Evolutionary conservation across 2,888 invertebrate genomes (phyloP).

Genomic region (Nymphalis polychloros): DNA sequence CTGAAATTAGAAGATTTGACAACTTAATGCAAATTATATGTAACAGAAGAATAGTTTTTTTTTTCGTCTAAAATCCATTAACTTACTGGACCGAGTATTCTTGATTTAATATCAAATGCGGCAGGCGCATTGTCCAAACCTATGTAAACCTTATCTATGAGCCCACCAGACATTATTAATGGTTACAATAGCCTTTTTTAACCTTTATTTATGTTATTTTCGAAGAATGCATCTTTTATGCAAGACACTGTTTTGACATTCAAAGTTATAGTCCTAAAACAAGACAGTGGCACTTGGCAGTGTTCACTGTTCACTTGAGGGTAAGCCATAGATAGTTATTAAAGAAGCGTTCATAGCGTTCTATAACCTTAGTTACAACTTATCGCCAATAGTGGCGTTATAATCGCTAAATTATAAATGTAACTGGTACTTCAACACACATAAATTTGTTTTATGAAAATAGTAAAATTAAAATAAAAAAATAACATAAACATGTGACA

Average conservation of each 20-base stretch:
- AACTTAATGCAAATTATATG: background rate
- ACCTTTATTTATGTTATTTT: constrained; percentile 49
- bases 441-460: too few relatives aligned
- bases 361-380: background rate
- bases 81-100: constrained; percentile 85
- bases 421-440: too few relatives aligned
- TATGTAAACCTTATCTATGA: constrained; percentile 87
- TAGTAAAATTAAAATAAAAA: constrained; percentile 1
- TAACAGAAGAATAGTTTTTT: constrained; percentile 4
- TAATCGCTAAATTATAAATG: background rate
- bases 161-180: constrained; percentile 72
- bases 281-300: background rate
- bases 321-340: background rate
- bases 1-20: constrained; percentile 53
- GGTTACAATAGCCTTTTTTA: constrained; percentile 40
- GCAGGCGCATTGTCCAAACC: constrained; percentile 89
- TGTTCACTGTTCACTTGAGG: background rate
- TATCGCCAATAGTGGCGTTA: background rate
- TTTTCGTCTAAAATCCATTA: constrained; percentile 16
- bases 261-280: constrained; percentile 25
- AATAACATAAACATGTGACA: too few relatives aligned
- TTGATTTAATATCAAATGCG: constrained; percentile 87
- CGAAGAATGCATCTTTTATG: constrained; percentile 59
- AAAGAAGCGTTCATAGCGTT: constrained; percentile 15
- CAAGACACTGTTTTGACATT: constrained; percentile 40